Base-by-base conservation (phyloP, 2,797 vertebrate genomes). In the Gallirallus australis region DNA sequence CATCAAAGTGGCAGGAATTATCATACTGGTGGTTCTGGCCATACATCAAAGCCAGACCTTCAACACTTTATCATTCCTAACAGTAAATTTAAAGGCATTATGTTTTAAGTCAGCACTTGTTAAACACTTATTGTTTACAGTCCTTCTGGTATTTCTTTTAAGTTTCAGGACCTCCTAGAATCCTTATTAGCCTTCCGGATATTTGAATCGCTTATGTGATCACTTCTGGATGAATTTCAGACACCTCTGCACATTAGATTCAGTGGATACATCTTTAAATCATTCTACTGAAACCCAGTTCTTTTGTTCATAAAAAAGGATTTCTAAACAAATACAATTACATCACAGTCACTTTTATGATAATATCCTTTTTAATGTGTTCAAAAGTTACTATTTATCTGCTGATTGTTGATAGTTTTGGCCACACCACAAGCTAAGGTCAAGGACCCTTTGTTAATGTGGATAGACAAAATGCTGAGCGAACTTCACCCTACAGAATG, bases 121-220 rank as follows among this genome's bases (percentile, higher is more conserved):
- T 97, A 96, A 97, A 97, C 87, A 95, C 92, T 96, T 97, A 96
- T 72, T 97, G 96, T 97, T 98, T 97, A 97, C 95, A 97, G 80
- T 97, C 82, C 93, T 97, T 95, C 66, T 75, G 95, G 92, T 78
- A 81, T 77, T 89, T 71, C 86, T 86, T 69, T 71, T 33, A 80
- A 52, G 87, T 61, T 69, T 82, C 77, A 78, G 65, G 81, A 85
- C 60, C 33, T 89, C 77, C 71, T 92, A 61, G 50, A 89, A 66
- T 50, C 50, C 73, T 65, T 54, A 73, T 50, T 69, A 82, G 86
- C 47, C 20, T 83, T 83, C 17, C 53, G 92, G 52, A 52, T 70
- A 77, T 21, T 73, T 57, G 30, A 65, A 80, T 87, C 75, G 60
- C 27, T 83, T 37, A 42, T 5, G 0, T 64, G 63, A 45, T 19